A percentile compares a stretch with the other conserved stretches of the same genome.
These are phyloP conservation scores for Drosophila truncata DNA, from an alignment of 1,140 invertebrate genomes.

Conservation along the genomic window DNA sequence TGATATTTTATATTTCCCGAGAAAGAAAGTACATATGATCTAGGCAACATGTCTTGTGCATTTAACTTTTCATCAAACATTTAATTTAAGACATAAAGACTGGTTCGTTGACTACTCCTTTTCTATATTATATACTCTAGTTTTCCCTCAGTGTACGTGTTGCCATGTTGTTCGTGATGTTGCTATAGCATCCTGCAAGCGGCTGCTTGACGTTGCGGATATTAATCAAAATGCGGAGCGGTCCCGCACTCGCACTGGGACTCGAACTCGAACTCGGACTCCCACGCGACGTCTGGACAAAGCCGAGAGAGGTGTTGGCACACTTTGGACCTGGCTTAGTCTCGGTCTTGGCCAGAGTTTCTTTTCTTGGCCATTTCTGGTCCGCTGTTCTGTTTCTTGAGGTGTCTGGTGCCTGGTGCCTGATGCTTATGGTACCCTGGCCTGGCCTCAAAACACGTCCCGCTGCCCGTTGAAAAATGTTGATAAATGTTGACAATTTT, in stretches of 20 bases:
- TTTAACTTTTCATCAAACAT: background rate
- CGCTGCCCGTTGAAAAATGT: conserved; percentile 79
- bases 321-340: conserved; percentile 61
- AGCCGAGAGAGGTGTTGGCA: conserved; percentile 55
- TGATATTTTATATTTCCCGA: background rate
- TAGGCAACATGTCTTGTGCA: background rate
- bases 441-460: conserved; percentile 65
- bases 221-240: conserved; percentile 75
- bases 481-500: conserved; percentile 85
- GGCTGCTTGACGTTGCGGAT: conserved; percentile 66
- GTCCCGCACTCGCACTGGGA: conserved; percentile 17
- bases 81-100: background rate
- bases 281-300: conserved; percentile 31
- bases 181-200: conserved; percentile 32
- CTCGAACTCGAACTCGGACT: conserved; percentile 17
- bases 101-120: background rate
- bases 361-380: conserved; percentile 25
- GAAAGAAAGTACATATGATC: background rate
- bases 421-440: conserved; percentile 32
- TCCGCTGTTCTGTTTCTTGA: conserved; percentile 31
- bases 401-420: conserved; percentile 22
- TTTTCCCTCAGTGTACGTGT: conserved; percentile 1
- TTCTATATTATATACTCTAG: background rate
- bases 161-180: conserved; percentile 35
- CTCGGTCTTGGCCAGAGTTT: conserved; percentile 59